Percentiles rank a stretch among this genome's conserved stretches.
Evolutionary conservation across 1,140 invertebrate genomes (phyloP).

Genomic region (Drosophila sproati): DNA sequence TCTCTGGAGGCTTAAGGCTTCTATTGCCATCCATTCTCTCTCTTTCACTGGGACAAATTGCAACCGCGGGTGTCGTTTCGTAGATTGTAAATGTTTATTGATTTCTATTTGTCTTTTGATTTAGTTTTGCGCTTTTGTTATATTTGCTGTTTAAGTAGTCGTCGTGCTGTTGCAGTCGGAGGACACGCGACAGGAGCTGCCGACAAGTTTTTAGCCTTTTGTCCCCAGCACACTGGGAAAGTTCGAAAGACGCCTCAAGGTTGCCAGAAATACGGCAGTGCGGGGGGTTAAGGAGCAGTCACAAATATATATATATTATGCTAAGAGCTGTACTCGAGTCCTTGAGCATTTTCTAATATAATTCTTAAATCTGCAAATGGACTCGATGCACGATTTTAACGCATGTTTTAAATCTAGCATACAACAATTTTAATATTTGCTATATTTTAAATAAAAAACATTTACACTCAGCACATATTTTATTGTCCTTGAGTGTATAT

Average conservation of each 20-base stretch:
- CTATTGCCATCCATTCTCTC: neutral
- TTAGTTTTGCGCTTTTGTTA: conserved; percentile 54
- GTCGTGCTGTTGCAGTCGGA: conserved; percentile 74
- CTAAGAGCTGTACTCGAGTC: neutral
- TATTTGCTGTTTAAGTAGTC: conserved; percentile 73
- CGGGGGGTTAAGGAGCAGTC: neutral
- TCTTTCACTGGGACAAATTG: neutral
- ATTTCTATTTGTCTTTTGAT: conserved; percentile 61
- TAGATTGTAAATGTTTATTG: conserved; percentile 76
- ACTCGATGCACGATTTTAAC: too few relatives aligned
- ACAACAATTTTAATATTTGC: too few relatives aligned
- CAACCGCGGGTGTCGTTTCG: conserved; percentile 66
- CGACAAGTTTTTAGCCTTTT: conserved; percentile 65
- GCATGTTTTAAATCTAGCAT: too few relatives aligned
- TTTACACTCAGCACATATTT: too few relatives aligned
- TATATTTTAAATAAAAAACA: too few relatives aligned
- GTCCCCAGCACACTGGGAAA: conserved; percentile 30
- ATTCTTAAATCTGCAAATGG: too few relatives aligned
- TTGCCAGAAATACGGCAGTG: conserved; percentile 1
- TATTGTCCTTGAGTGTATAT: too few relatives aligned
- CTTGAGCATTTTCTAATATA: conserved; percentile 8
- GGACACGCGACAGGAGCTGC: conserved; percentile 83
- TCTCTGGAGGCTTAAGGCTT: neutral
- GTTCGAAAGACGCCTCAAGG: conserved; percentile 55
- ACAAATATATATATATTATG: neutral